Base-by-base conservation (phyloP, 2,113 vertebrate genomes). In the Terrapene triunguis region DNA sequence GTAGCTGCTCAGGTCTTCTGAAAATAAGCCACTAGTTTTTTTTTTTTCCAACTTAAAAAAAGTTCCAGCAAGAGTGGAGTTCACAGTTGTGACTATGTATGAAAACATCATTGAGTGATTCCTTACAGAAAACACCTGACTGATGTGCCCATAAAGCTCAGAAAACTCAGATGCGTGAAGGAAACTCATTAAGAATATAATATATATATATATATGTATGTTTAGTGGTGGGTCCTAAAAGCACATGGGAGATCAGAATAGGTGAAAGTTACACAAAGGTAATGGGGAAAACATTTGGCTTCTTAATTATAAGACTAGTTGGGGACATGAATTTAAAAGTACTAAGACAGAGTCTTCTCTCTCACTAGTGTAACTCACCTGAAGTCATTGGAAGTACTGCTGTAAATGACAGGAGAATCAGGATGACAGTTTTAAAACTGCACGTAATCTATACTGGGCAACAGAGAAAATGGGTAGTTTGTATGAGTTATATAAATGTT, bases 401-500 rank as follows among this genome's bases (percentile, higher is more conserved):
- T 78, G 54, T 24, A 10, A 11, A 8, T 50, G 2, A 1, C 3
- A 19, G 14, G 50, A 54, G 32, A 81, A 65, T 38, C 8, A 0
- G 0, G 8, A 1, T 11, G 3, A 3, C 32, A 12, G 27, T 69
- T 11, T 51, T 32, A 50, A 32, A 25, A n/a, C 35, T 47, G 35
- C 42, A 0, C 2, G 22, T 19, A 38, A 22, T 27, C 10, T 16
- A 6, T 35, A 19, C 62, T 17, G 32, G 1, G 0, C 17, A 74
- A 19, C 25, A 69, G 53, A 88, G 53, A 8, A 32, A 9, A 8
- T 0, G 1, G 3, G n/a, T 10, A 38, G 65, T 21, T 38, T 4
- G n/a, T 27, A 12, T 38, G 38, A 3, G 3, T 0, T 17, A 6
- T 1, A 0, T 1, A 4, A 90, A 44, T 4, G 38, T 11, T 32